Conservation (phyloP, 35 echinoderm and acorn worm genomes). For the Heliocidaris tuberculata region DNA sequence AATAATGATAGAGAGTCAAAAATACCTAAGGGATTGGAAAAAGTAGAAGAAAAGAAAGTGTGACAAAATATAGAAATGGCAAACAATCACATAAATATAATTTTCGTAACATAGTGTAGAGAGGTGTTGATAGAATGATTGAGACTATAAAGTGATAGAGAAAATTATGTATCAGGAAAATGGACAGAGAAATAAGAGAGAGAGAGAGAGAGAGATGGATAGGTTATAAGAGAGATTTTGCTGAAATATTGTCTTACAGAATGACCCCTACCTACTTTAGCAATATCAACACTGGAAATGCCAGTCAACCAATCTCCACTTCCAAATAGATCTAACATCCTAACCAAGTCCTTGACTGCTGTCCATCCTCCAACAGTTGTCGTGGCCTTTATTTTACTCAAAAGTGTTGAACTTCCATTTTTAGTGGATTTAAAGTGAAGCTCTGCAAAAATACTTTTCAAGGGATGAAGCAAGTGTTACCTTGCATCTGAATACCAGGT, state of each 20-base stretch:
- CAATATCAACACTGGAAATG: not conserved
- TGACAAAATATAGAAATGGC: not conserved
- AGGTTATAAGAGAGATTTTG: not conserved
- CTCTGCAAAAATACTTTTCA: not conserved
- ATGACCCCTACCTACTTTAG: not conserved
- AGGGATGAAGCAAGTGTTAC: not conserved
- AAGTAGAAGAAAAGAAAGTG: not conserved
- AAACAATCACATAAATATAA: too few species aligned
- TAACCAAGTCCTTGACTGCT: not conserved
- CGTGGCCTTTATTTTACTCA: not conserved
- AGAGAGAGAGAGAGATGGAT: not conserved
- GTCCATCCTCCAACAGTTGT: not conserved
- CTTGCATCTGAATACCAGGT: not conserved
- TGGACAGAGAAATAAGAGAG: not conserved
- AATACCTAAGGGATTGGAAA: not conserved
- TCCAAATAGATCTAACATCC: not conserved
- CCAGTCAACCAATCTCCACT: not conserved
- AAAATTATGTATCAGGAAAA: not conserved
- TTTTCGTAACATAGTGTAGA: too few species aligned
- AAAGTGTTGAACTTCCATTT: not conserved
- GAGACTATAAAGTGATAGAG: not conserved
- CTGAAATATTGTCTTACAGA: conserved; percentile 1
- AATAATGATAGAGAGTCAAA: too few species aligned
- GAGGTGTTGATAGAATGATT: too few species aligned
- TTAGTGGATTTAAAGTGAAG: not conserved